Conservation (phyloP, 2,888 invertebrate species). For the Cephus sareptanus region DNA sequence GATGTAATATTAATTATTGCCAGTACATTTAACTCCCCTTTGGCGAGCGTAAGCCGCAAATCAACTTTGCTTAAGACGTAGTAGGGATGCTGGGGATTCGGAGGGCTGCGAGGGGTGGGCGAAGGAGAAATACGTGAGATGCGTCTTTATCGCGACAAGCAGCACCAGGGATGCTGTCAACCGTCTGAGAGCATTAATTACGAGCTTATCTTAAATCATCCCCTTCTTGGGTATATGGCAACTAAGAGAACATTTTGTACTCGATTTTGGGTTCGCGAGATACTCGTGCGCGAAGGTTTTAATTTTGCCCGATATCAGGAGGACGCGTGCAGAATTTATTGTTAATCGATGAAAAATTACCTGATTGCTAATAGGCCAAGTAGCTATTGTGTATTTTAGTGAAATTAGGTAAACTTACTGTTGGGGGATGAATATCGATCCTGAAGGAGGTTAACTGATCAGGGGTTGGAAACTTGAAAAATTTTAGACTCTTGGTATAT, state of each 20-base stretch:
- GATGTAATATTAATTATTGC: not conserved
- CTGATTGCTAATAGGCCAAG: not conserved
- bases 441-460: too few relatives aligned
- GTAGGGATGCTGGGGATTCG: not conserved
- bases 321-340: not conserved
- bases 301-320: too few relatives aligned
- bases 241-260: not conserved
- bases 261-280: not conserved
- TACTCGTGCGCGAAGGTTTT: not conserved
- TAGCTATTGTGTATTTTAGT: not conserved
- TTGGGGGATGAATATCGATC: conserved; percentile 15
- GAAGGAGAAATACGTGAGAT: not conserved
- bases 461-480: too few relatives aligned
- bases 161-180: not conserved
- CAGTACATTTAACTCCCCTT: not conserved
- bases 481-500: too few relatives aligned
- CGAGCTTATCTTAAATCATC: not conserved
- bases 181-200: conserved; percentile 1
- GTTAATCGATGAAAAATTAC: not conserved
- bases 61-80: not conserved
- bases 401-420: too few relatives aligned
- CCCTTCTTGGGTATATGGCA: not conserved
- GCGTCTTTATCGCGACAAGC: not conserved
- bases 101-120: too few relatives aligned
- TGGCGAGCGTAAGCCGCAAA: not conserved